Conservation (phyloP, 2,113 vertebrate genomes). For the Hoplias malabaricus region DNA sequence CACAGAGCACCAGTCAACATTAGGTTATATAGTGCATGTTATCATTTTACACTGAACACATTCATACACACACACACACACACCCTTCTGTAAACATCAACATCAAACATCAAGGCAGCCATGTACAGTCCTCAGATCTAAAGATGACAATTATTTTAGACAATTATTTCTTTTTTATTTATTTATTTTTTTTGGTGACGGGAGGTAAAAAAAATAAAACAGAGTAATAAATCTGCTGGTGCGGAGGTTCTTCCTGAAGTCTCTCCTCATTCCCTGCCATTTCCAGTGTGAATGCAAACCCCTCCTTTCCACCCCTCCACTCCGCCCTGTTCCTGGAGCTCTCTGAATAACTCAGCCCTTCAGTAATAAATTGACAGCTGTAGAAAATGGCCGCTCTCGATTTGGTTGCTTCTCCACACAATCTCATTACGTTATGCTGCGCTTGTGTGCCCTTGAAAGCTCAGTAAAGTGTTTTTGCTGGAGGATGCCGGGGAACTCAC, state of each 20-base stretch:
- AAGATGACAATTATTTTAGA: no score
- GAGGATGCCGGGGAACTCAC: constrained; percentile 31
- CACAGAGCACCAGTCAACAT: not conserved
- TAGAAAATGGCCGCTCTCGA: constrained; percentile 79
- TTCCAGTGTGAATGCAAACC: constrained; percentile 49
- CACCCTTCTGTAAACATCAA: no score
- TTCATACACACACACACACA: constrained; percentile 18
- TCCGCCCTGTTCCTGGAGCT: constrained; percentile 42
- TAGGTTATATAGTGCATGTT: not conserved
- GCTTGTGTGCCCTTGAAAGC: constrained; percentile 62
- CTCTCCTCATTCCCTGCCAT: constrained; percentile 38
- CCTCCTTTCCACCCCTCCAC: not conserved
- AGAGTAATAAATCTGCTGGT: constrained; percentile 67
- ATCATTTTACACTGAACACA: not conserved
- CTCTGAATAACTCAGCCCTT: constrained; percentile 60
- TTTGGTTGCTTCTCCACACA: constrained; percentile 65
- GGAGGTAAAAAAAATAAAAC: constrained; percentile 49
- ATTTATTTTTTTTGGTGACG: no score
- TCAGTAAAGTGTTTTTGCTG: constrained; percentile 46
- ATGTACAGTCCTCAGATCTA: constrained; percentile 43
- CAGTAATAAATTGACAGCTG: constrained; percentile 77
- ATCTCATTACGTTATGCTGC: constrained; percentile 71
- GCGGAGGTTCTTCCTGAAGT: constrained; percentile 43
- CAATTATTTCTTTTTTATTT: no score
- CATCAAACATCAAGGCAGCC: constrained; percentile 56